These are phyloP conservation scores for Pterostichus niger DNA, from an alignment of 2,888 invertebrate species.

Conservation along the genomic window DNA sequence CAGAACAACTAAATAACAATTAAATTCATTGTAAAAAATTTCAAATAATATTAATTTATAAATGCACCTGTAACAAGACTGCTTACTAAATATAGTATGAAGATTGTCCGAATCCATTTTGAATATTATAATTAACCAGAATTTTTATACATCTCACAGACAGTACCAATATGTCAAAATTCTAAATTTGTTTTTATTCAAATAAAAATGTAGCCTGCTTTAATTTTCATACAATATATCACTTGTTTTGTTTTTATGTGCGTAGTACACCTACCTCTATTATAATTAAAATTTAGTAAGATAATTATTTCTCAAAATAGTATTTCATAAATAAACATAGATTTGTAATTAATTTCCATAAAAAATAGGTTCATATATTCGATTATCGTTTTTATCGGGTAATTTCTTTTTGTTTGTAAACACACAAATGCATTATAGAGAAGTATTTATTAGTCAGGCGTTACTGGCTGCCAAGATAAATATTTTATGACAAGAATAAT, in stretches of 20 bases:
- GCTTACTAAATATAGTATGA: neutral
- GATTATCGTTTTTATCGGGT: neutral
- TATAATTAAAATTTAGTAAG: conserved; percentile 4
- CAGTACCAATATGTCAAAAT: conserved; percentile 35
- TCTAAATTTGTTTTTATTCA: conserved; percentile 15
- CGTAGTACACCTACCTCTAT: neutral
- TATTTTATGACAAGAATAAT: conserved; percentile 58
- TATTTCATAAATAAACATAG: conserved; percentile 16
- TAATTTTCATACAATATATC: neutral
- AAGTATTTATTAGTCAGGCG: conserved; percentile 59
- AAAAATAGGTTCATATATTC: neutral
- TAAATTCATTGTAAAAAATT: neutral
- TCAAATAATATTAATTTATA: neutral
- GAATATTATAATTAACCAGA: conserved; percentile 12
- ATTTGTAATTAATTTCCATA: conserved; percentile 19
- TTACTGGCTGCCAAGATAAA: conserved; percentile 40
- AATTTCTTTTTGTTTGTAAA: conserved; percentile 39
- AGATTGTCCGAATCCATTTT: conserved; percentile 6
- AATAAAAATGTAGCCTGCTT: neutral
- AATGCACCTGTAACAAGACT: neutral
- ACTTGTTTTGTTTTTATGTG: conserved; percentile 1
- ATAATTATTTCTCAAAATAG: conserved; percentile 37
- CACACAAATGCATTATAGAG: conserved; percentile 46
- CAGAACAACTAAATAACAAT: neutral
- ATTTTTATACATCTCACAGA: conserved; percentile 1